Evolutionary conservation across 2,888 invertebrate species (phyloP), one percentile per base, ranked within the genome.

Genomic region (Ommatoiulus sabulosus): DNA sequence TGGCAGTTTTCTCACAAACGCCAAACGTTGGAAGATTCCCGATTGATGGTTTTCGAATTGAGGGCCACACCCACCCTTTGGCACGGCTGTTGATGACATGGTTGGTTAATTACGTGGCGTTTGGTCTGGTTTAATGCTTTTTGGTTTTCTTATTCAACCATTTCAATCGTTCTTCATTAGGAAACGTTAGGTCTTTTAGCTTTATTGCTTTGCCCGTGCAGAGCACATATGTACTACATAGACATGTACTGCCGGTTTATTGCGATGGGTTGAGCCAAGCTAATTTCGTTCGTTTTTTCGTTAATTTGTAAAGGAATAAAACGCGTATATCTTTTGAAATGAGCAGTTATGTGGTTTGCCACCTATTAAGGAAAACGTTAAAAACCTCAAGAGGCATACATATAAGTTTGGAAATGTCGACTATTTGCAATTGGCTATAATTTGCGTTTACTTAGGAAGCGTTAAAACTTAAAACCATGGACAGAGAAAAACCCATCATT

Each of bases 271-370:
- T 24, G 72, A 8, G 72, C 72, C 72, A 72, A 72, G 72, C 24
- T 72, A 72, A 72, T 72, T 72, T 72, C 24, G 24, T 72, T 72
- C 5, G 24, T 24, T 20, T 72, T 24, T 72, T 6, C 20, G 20
- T 72, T 72, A 72, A 72, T 72, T 72, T 72, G 72, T 72, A 72
- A 72, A 72, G 72, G 72, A 24, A 72, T 72, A 72, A 72, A 72
- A 72, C 20, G 72, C 72, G 20, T 24, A 72, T 72, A 72, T n/a
- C 72, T 7, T 24, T 72, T 72, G 8, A 72, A n/a, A 24, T 72
- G 24, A 72, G 72, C 72, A 72, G 20, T 72, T 72, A 72, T 72
- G 72, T 72, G 24, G 72, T 72, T 72, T 24, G 20, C 24, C 7
- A 7, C 24, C 24, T 24, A 72, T 72, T n/a, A 24, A 3, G 72